Evolutionary conservation across 1,140 invertebrate genomes (phyloP).

Genomic region (Thrips palmi): DNA sequence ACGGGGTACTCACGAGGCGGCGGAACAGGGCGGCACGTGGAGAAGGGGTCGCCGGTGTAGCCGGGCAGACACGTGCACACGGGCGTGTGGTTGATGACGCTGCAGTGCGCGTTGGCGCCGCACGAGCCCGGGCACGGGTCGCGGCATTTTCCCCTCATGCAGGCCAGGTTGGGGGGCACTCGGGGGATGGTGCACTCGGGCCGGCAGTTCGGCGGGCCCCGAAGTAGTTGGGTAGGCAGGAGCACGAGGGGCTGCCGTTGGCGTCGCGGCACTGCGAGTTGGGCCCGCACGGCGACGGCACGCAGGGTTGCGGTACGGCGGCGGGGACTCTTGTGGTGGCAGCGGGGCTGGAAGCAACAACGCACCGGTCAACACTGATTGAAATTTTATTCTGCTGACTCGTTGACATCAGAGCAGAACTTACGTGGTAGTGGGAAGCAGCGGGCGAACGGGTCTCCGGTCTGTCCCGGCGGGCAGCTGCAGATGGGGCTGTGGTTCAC

Average conservation of each 20-base stretch:
- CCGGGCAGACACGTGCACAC: slow-evolving; percentile 43
- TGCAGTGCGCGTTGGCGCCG: slow-evolving; percentile 39
- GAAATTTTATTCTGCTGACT: not conserved
- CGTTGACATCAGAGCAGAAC: slow-evolving; percentile 17
- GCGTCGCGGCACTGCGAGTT: slow-evolving; percentile 39
- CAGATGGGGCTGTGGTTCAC: slow-evolving; percentile 28
- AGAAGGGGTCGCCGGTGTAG: slow-evolving; percentile 51
- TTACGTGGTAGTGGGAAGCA: slow-evolving; percentile 37
- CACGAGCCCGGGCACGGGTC: slow-evolving; percentile 59
- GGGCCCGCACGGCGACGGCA: slow-evolving; percentile 38
- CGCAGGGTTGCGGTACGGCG: slow-evolving; percentile 25
- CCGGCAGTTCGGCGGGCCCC: slow-evolving; percentile 42
- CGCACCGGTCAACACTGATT: not conserved
- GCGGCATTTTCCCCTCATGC: slow-evolving; percentile 42
- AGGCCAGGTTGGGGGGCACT: slow-evolving; percentile 41
- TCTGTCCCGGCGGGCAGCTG: slow-evolving; percentile 29
- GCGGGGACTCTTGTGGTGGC: slow-evolving; percentile 15
- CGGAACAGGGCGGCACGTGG: slow-evolving; percentile 29
- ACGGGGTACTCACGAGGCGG: slow-evolving; percentile 24
- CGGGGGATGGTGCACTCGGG: slow-evolving; percentile 43
- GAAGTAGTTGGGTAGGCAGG: slow-evolving; percentile 37
- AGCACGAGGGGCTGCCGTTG: slow-evolving; percentile 34
- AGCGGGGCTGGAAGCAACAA: not conserved
- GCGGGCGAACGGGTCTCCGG: slow-evolving; percentile 52
- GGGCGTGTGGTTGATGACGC: slow-evolving; percentile 40